Conservation (phyloP, 1,140 invertebrate genomes). For the Ruditapes philippinarum region DNA sequence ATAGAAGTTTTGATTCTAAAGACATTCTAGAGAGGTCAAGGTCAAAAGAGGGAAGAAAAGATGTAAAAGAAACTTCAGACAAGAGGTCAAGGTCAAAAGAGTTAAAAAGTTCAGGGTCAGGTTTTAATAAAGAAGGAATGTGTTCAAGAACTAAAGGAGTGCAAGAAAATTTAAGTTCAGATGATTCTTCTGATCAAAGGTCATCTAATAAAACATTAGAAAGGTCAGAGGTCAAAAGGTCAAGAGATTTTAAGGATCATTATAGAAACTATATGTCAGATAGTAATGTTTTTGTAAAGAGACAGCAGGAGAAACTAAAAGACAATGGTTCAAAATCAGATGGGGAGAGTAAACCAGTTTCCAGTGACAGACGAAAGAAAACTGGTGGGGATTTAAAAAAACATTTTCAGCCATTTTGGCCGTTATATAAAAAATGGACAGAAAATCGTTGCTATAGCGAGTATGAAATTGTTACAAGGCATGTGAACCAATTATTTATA, state of each 20-base stretch:
- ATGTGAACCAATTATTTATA: slow-evolving; percentile 93
- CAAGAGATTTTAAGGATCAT: slow-evolving; percentile 10
- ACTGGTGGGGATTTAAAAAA: background rate
- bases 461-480: slow-evolving; percentile 84
- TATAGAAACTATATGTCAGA: slow-evolving; percentile 14
- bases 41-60: background rate
- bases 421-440: slow-evolving; percentile 67
- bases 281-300: background rate
- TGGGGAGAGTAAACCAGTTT: background rate
- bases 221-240: background rate
- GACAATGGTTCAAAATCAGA: background rate
- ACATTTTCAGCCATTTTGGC: slow-evolving; percentile 52
- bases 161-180: background rate
- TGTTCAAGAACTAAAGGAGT: background rate
- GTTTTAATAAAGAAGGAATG: background rate
- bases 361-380: background rate
- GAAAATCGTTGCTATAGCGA: slow-evolving; percentile 59
- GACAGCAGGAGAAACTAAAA: background rate
- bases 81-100: slow-evolving; percentile 3
- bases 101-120: background rate
- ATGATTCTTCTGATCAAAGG: background rate
- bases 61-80: background rate
- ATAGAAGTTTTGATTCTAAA: slow-evolving; percentile 6
- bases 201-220: background rate
- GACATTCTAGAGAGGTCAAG: background rate